Evolutionary conservation across 2,888 invertebrate species (phyloP), one percentile per base, ranked within the genome.

Genomic region (Lasioglossum marginatum): DNA sequence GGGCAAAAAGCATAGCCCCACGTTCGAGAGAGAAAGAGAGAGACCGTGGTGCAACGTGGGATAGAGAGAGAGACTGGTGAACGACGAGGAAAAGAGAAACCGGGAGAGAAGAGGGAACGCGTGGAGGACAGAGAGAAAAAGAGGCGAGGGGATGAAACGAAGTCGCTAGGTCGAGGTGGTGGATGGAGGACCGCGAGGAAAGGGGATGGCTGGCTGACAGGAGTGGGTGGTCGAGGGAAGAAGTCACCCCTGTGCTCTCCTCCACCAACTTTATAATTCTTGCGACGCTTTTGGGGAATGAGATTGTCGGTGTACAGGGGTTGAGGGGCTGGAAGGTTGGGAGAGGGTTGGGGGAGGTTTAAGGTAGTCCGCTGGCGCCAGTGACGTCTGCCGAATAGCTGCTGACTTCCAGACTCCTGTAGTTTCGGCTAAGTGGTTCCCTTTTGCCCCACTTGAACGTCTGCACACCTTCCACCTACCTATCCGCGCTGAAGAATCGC

Each of bases 341-440:
- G 89, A 86, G 63, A 79, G 87, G 86, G n/a, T 37, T 37, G 79
- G 83, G 83, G 75, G 90, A 88, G 90, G 90, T 91, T 92, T 93
- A 94, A 94, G 94, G 94, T 94, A 93, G 94, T 94, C 92, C 91
- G 90, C 93, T 94, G 95, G 95, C 95, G 95, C 95, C 95, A 94
- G 93, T 93, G 92, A 93, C 93, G 94, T 94, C 94, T 94, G 92
- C 94, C 93, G 92, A 94, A 94, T 93, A 92, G 93, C 93, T 92
- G 91, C 93, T 93, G 93, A 94, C 93, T 94, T 93, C 91, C 92
- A 92, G 94, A 93, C 93, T 94, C 93, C 88, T 92, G 91, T 92
- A 93, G 92, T 93, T 93, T 93, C 92, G 91, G 87, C 92, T 93
- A 94, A 94, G 94, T 94, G 94, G 93, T 93, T 92, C 93, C 93